Conservation (phyloP, 2,797 vertebrate genomes). For the Clarias fuscus region DNA sequence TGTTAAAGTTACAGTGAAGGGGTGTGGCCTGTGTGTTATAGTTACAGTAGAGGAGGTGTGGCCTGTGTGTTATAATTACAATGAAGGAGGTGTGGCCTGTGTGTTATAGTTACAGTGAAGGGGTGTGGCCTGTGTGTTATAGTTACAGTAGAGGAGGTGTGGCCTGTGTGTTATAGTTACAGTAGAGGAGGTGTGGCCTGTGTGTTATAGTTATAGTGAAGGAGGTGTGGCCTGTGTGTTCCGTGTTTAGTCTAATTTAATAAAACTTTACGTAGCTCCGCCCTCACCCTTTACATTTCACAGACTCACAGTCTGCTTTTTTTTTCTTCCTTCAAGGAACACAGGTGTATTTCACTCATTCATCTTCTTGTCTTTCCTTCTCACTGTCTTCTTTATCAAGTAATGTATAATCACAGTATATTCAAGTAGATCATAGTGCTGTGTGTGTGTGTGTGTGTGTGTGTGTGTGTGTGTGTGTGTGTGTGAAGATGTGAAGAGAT, state of each 20-base stretch:
- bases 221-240: no score
- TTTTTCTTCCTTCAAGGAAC: background rate
- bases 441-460: background rate
- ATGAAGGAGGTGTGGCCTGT: background rate
- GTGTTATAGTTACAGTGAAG: background rate
- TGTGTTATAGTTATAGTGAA: background rate
- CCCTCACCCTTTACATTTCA: background rate
- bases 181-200: background rate
- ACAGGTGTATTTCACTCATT: background rate
- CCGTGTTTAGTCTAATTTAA: background rate
- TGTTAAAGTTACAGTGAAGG: background rate
- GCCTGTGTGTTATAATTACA: background rate
- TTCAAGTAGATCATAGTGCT: background rate
- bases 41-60: background rate
- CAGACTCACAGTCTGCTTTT: background rate
- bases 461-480: background rate
- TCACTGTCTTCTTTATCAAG: background rate
- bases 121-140: background rate
- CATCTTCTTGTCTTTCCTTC: background rate
- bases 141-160: background rate
- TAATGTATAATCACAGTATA: constrained; percentile 4
- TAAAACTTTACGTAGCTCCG: background rate
- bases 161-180: background rate
- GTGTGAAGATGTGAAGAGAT: background rate
- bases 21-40: background rate